Conservation (phyloP, 2,113 vertebrate species). For the Phyllopteryx taeniolatus region DNA sequence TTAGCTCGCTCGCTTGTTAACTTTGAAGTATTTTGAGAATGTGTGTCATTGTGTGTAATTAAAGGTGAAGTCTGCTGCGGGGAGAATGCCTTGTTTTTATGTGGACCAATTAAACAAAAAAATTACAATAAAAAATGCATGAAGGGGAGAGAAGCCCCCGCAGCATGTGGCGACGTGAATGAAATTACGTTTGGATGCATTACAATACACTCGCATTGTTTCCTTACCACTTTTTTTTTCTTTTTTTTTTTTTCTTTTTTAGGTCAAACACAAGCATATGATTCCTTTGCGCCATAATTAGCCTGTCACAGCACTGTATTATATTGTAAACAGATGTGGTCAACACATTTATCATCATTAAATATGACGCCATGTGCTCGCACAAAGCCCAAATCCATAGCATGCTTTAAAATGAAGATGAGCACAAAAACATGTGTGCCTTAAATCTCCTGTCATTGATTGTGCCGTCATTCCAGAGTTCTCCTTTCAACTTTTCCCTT, state of each 20-base stretch:
- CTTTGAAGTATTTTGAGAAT: constrained; percentile 57
- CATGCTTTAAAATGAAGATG: not conserved
- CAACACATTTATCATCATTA: constrained; percentile 2
- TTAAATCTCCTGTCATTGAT: constrained; percentile 25
- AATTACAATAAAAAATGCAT: not conserved
- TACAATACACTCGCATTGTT: not conserved
- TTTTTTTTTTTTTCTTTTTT: not conserved
- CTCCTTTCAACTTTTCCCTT: constrained; percentile 33
- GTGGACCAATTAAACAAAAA: constrained; percentile 54
- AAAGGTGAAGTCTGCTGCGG: constrained; percentile 41
- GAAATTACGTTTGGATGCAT: not conserved
- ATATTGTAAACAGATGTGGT: constrained; percentile 5
- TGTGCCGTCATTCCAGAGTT: constrained; percentile 34
- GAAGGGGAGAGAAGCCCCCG: constrained; percentile 2
- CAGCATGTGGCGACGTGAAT: constrained; percentile 1
- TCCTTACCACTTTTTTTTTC: not conserved
- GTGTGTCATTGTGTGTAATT: constrained; percentile 45
- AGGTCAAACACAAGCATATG: not conserved
- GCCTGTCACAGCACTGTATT: not conserved
- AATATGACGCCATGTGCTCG: not conserved
- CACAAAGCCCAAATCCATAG: not conserved
- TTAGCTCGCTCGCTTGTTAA: constrained; percentile 28
- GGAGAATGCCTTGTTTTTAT: constrained; percentile 26
- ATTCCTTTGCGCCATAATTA: not conserved
- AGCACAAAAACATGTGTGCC: not conserved